Evolutionary conservation across 2,888 invertebrate genomes (phyloP).

Genomic region (Dasypogon diadema): DNA sequence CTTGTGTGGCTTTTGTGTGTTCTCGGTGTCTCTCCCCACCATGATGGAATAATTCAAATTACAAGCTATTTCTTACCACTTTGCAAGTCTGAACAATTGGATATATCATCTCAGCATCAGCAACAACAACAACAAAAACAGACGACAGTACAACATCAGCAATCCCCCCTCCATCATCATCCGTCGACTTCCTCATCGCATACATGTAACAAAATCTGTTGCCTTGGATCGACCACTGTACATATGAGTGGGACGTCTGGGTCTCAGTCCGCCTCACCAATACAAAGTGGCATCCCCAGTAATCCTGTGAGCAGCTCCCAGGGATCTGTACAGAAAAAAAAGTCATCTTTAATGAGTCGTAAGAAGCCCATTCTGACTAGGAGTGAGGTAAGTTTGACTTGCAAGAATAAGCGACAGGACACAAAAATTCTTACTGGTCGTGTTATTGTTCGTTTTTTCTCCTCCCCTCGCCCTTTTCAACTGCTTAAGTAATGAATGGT

Average conservation of each 20-base stretch:
- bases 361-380: constrained; percentile 66
- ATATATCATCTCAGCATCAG: constrained; percentile 53
- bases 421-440: too few relatives aligned
- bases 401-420: too few relatives aligned
- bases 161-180: constrained; percentile 43
- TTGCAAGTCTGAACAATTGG: constrained; percentile 60
- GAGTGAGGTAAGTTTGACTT: constrained; percentile 71
- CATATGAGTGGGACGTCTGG: constrained; percentile 2
- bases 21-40: too few relatives aligned
- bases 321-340: constrained; percentile 61
- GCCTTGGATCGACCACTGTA: constrained; percentile 58
- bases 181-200: constrained; percentile 54
- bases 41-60: neutral
- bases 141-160: constrained; percentile 37
- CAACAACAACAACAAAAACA: constrained; percentile 34
- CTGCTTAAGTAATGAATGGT: too few relatives aligned
- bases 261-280: constrained; percentile 50
- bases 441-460: too few relatives aligned
- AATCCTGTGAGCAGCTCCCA: constrained; percentile 7
- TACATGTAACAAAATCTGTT: constrained; percentile 59
- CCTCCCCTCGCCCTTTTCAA: too few relatives aligned
- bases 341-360: constrained; percentile 66
- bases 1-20: too few relatives aligned
- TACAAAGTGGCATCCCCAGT: constrained; percentile 34
- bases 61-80: constrained; percentile 29